Base-by-base conservation (phyloP, 2,888 invertebrate species). In the Chaitophorus viminalis region DNA sequence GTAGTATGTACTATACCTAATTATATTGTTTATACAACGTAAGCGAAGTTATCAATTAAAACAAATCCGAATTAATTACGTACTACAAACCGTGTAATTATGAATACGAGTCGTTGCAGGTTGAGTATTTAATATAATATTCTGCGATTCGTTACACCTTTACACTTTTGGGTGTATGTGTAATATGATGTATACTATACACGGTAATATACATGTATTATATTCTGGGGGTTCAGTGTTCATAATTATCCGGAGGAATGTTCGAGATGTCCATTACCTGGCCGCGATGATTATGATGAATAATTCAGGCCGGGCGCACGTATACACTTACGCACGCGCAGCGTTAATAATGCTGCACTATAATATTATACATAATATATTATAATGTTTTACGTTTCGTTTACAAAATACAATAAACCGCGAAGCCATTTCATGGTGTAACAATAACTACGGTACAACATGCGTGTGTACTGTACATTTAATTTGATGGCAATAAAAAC, bases 131-230 rank as follows among this genome's bases (percentile, higher is more conserved):
- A 78, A 78, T n/a, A 33, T 29, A 78, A 25, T n/a, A 29, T 77
- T 21, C 54, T 33, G 33, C 78, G 18, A 36, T 36, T 60, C 60
- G 60, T 78, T 78, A 33, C 78, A 60, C 60, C 17, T 78, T 60
- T 78, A 33, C 60, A 78, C 33, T 78, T 78, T 78, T 78, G n/a
- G n/a, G 78, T 18, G 60, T 60, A 46, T 60, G 25, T 31, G n/a
- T 5, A 21, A 1, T 1, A 2, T 3, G 4, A 36, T 36, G 36
- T 6, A 36, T 36, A 36, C 6, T 52, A 52, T n/a, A n/a, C n/a
- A n/a, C n/a, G n/a, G n/a, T n/a, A n/a, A n/a, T n/a, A n/a, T n/a
- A n/a, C n/a, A n/a, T n/a, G n/a, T n/a, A n/a, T n/a, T n/a, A n/a
- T n/a, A n/a, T n/a, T n/a, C n/a, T n/a, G 18, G 54, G 54, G 33